Evolutionary conservation across 2,797 vertebrate genomes (phyloP).

Genomic region (Liparis tanakae): DNA sequence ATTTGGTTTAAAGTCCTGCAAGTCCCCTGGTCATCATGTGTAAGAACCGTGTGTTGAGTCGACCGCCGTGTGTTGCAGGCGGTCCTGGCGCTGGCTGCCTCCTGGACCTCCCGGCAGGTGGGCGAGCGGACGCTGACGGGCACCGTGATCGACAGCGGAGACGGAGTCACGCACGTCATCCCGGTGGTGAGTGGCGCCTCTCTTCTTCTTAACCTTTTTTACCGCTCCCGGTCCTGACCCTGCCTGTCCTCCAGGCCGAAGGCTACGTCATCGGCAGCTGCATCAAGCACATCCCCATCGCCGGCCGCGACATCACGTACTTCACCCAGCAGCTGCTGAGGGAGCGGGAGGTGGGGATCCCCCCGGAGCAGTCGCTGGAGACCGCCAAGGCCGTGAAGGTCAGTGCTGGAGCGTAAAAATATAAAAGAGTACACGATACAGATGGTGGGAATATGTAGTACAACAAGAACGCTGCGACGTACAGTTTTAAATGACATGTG

Average conservation of each 20-base stretch:
- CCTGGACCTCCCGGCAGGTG: conserved; percentile 97
- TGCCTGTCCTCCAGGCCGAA: conserved; percentile 85
- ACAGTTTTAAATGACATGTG: too few species aligned
- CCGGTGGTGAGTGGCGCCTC: conserved; percentile 87
- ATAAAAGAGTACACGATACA: too few species aligned
- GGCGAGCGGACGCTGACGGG: conserved; percentile 95
- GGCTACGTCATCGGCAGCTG: conserved; percentile 98
- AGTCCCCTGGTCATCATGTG: too few species aligned
- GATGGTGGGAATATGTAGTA: too few species aligned
- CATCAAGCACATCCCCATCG: conserved; percentile 99
- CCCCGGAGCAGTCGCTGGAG: conserved; percentile 96
- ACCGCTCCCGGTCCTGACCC: neutral
- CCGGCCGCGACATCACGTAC: conserved; percentile 97
- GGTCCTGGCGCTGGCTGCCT: conserved; percentile 95
- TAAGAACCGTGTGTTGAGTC: neutral
- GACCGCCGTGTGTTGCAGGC: conserved; percentile 65
- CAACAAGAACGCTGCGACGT: too few species aligned
- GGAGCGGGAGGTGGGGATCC: conserved; percentile 96
- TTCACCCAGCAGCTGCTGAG: conserved; percentile 96
- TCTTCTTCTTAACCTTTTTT: too few species aligned
- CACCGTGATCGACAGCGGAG: conserved; percentile 96
- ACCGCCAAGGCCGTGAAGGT: conserved; percentile 99
- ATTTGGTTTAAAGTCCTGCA: too few species aligned
- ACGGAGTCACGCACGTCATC: conserved; percentile 97
- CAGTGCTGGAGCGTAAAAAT: conserved; percentile 5